Evolutionary conservation across 2,797 vertebrate species (phyloP), one percentile per base, ranked within the genome.

Genomic region (Geotria australis): DNA sequence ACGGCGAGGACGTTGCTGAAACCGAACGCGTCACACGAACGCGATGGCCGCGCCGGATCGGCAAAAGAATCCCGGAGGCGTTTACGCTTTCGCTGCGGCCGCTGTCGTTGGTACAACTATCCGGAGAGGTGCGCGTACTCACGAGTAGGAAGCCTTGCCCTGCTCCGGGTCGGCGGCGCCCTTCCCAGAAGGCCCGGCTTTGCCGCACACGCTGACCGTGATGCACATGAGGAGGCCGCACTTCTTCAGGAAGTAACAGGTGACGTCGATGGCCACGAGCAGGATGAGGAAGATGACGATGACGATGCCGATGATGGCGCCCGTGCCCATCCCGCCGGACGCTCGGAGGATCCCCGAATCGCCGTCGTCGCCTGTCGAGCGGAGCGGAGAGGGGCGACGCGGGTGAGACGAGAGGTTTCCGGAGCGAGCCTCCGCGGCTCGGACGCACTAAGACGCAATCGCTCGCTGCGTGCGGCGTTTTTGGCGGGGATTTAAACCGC

Each of bases 201-300:
- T 95, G 8, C 85, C 86, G 1, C 88, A 96, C 60, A 98, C 69
- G 68, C 91, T 96, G 48, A 94, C 82, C 0, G 85, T 86, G 2
- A 98, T 91, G 69, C 89, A 96, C 91, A 95, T 98, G 61, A 98
- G 76, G 64, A 98, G 76, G 61, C 91, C 91, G 1, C 91, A 98
- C 69, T 91, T 95, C 76, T 98, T 95, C 65, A 94, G 71, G 73
- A 95, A 91, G 75, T 80, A 98, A 72, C 91, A 98, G 70, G 83
- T 85, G 70, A 89, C 74, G 47, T 96, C 89, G 66, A 96, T 79
- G 2, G 76, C 79, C 69, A 96, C 79, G 67, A 96, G 75, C 59
- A 98, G 74, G 58, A 93, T 73, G 59, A 86, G 66, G 10, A 94
- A 96, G 48, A 74, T 74, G 49, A 95, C 73, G 4, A 95, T 77